Base-by-base conservation (phyloP, 2,113 vertebrate genomes). In the Pipra filicauda region DNA sequence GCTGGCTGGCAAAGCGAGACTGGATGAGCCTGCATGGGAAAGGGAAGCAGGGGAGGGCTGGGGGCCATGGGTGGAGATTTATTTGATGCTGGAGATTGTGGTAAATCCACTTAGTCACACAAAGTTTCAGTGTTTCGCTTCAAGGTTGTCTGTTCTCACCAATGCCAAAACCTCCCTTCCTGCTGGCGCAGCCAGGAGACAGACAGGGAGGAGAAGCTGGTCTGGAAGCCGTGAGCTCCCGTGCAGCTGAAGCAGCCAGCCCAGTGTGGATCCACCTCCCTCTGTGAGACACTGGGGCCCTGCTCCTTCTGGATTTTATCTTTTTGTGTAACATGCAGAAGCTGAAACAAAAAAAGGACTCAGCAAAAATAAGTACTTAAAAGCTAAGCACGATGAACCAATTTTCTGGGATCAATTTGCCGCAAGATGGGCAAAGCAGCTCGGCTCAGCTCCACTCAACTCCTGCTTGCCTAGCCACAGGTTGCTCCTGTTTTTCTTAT, bases 31-130 rank as follows among this genome's bases (percentile, higher is more conserved):
- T 74, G 70, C 5, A 9, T 96, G 94, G 91, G 95, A 96, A 92
- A 81, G 88, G 66, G 65, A 93, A 90, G 76, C 73, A 27, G 44
- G 91, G 83, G 93, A 93, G 94, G 93, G 94, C 73, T 67, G 93
- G 86, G 73, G 73, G 70, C 80, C 70, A 61, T n/a, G 74, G 77
- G 28, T 0, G 22, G 81, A 67, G 89, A 81, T 93, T 75, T 55
- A 70, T 95, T 70, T 70, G 69, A 77, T 74, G 37, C 55, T 3
- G 55, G 91, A 92, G 88, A 37, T 65, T 89, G 64, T 78, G 89
- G 73, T 74, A 84, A 96, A 89, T 74, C 49, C 77, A 77, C 69
- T 52, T 95, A 87, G 66, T 86, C 85, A 82, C 59, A 86, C 37
- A n/a, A 33, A 90, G 15, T 85, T 83, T 75, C 55, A 44, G 94